These are phyloP conservation scores for Halocynthia roretzi DNA, from an alignment of 23 tunicate genomes.

Conservation along the genomic window DNA sequence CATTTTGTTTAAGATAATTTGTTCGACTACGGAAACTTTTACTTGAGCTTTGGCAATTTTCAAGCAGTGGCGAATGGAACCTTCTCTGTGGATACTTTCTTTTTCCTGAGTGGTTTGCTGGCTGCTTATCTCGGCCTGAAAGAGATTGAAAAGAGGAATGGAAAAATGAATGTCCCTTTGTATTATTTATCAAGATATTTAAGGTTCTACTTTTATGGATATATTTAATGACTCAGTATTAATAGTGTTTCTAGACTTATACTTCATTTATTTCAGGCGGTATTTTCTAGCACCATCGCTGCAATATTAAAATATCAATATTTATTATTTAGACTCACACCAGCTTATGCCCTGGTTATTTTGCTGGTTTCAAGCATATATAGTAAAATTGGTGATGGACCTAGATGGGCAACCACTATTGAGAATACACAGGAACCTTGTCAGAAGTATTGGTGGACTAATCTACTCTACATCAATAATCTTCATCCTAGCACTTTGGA, in stretches of 20 bases:
- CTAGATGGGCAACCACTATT: slow-evolving; percentile 24
- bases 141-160: slow-evolving; percentile 43
- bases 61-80: slow-evolving; percentile 64
- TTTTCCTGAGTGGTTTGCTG: slow-evolving; percentile 79
- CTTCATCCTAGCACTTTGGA: slow-evolving; percentile 47
- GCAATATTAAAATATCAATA: background rate
- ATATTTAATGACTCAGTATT: background rate
- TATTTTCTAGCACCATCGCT: background rate
- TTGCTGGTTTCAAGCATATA: slow-evolving; percentile 41
- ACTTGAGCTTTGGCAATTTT: slow-evolving; percentile 25
- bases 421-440: slow-evolving; percentile 23
- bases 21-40: slow-evolving; percentile 27
- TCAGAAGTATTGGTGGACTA: slow-evolving; percentile 77
- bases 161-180: slow-evolving; percentile 54
- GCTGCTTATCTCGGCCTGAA: slow-evolving; percentile 77
- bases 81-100: slow-evolving; percentile 82
- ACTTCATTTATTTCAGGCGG: background rate
- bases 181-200: slow-evolving; percentile 65
- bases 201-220: slow-evolving; percentile 27
- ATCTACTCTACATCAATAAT: slow-evolving; percentile 80
- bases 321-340: slow-evolving; percentile 67
- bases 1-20: slow-evolving; percentile 11
- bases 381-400: slow-evolving; percentile 69
- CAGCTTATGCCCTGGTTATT: slow-evolving; percentile 75
- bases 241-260: background rate